Base-by-base conservation (phyloP, 1,140 invertebrate genomes). In the Centruroides vittatus region DNA sequence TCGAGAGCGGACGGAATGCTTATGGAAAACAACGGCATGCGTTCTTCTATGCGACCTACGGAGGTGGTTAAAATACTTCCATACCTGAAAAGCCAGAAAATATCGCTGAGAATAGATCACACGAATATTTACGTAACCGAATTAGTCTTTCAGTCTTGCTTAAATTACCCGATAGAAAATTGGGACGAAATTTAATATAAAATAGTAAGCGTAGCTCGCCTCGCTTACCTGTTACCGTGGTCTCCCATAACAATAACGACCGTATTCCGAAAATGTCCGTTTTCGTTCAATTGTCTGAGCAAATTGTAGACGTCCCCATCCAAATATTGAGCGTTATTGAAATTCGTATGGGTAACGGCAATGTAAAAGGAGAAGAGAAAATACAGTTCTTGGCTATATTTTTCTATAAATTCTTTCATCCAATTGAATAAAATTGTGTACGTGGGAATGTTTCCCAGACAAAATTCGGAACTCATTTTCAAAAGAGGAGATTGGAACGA, bases 101-200 rank as follows among this genome's bases (percentile, higher is more conserved):
- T 93, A 73, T 98, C 94, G 67, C 89, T 93, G 65, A 92, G 77
- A 35, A 95, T 81, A 34, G 96, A 78, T 0, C 96, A 71, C 0
- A 80, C 71, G 0, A 3, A 79, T 66, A 52, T 66, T 61, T n/a
- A 58, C 61, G 51, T 41, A 51, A 4, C 69, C 65, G 36, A 72
- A 51, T 23, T 77, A 61, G 12, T 64, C 53, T 50, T 62, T 60
- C 13, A 67, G 68, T 62, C 76, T 73, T 5, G 69, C 63, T 34
- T 69, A 60, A 58, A 74, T 69, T 7, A 69, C 66, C 8, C 66
- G 61, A 64, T 76, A 74, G 23, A 71, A 69, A 12, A 65, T 65
- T 1, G 67, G 65, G 0, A 70, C 71, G 41, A 68, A 65, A 58
- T 74, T 73, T 56, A 74, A 59, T 23, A 23, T 23, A 59, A 59